Evolutionary conservation across 2,797 vertebrate genomes (phyloP), one percentile per base, ranked within the genome.

Genomic region (Odontamblyopus rebecca): DNA sequence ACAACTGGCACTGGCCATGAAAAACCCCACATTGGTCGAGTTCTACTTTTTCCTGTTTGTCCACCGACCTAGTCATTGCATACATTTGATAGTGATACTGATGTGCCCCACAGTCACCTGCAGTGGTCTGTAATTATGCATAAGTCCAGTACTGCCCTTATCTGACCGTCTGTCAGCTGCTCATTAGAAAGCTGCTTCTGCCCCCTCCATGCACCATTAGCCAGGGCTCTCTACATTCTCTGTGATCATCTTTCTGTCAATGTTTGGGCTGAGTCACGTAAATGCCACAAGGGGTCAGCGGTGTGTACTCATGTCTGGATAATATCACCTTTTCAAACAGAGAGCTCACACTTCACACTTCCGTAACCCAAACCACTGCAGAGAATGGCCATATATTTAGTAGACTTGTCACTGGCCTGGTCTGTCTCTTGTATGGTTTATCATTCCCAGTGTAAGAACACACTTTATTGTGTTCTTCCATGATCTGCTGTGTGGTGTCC

Each of bases 81-180:
- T 38, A 50, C 50, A 32, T 26, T 50, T 71, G 71, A 56, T 27
- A 53, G 67, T 76, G 41, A 12, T 3, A n/a, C 65, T 57, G 78
- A 68, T 77, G 70, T 26, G 61, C 69, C 51, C 4, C 50, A 2
- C 2, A n/a, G 16, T 19, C 41, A 41, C 86, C 79, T 73, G 69
- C 71, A 83, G 61, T 72, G 30, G 5, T 82, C 84, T 79, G 75
- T 74, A 72, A 81, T 66, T 75, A 77, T 80, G 84, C 70, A 4
- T 81, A 75, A 69, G 51, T 67, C 67, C 72, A 23, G 38, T 50
- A 23, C 84, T 81, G 79, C 80, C 82, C 81, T 88, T 84, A 74
- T 87, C 86, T 89, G 86, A 90, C 90, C 87, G 82, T 86, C 87
- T 89, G 86, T 91, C 90, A 88, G 82, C 86, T 80, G 82, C 86